A percentile compares a stretch with the other conserved stretches of the same genome.
These are phyloP conservation scores for Tragelaphus buxtoni DNA, from an alignment of 2,113 vertebrate species.

Conservation along the genomic window DNA sequence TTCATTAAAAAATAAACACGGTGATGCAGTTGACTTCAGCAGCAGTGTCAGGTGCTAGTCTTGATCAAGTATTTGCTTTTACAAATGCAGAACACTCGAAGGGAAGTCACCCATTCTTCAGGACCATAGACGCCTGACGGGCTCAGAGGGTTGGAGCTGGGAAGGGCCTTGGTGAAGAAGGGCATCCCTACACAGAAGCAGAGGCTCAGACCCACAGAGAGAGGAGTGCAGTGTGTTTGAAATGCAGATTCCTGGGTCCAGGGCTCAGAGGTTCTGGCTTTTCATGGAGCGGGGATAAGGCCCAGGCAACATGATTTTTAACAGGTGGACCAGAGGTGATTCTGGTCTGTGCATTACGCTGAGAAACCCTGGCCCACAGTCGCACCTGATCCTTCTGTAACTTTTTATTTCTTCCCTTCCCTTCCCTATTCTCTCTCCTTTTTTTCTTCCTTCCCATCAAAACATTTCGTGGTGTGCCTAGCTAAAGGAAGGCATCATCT, in stretches of 20 bases:
- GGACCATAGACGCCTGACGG: background rate
- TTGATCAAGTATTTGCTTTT: background rate
- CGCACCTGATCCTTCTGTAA: background rate
- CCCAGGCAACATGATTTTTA: background rate
- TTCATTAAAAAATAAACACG: background rate
- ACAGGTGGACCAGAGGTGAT: background rate
- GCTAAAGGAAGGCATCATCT: background rate
- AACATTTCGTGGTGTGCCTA: background rate
- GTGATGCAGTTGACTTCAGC: background rate
- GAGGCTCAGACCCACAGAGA: background rate
- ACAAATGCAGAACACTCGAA: background rate
- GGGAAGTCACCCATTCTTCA: background rate
- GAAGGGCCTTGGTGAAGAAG: background rate
- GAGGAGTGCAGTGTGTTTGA: background rate
- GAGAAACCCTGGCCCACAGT: background rate
- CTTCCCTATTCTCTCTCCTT: background rate
- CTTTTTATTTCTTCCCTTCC: background rate
- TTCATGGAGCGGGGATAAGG: background rate
- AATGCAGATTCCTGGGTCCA: background rate
- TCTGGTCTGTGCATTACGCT: background rate
- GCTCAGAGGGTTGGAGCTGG: background rate
- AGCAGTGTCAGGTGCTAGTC: background rate
- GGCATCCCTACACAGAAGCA: background rate
- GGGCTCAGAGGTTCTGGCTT: background rate
- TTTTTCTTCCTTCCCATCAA: background rate